Base-by-base conservation (phyloP, 2,888 invertebrate genomes). In the Plagodis dolabraria region DNA sequence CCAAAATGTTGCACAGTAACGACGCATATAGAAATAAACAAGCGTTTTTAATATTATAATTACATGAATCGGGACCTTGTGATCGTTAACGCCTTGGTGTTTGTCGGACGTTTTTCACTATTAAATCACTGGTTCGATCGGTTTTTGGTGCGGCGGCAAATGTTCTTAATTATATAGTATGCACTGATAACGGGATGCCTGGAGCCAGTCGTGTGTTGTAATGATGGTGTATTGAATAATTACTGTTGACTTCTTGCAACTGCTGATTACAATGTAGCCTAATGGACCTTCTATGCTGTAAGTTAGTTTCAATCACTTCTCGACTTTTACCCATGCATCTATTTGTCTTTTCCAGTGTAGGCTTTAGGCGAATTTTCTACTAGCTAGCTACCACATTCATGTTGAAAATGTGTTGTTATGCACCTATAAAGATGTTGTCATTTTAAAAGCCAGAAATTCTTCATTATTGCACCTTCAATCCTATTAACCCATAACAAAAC, bases 11-110 rank as follows among this genome's bases (percentile, higher is more conserved):
- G 63, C 66, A 70, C 65, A 68, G 61, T 70, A 75, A 80, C 75
- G 66, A 68, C 72, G 76, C 71, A 72, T 74, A 75, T 71, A 76
- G 77, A 82, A 80, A 83, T 76, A 78, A 80, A 83, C 75, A 80
- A 79, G 77, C 80, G 75, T 75, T 82, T 81, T 78, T 77, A 77
- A 79, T 75, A 79, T 85, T 75, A 82, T 87, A 86, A 85, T 84
- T 80, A 85, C 77, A 82, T 79, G 76, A 82, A 79, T 67, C 56
- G 60, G 65, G 60, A 67, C 76, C 80, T 79, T 69, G 70, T 70
- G 74, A 76, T 79, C 80, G 76, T 85, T 83, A 85, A 78, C 74
- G 73, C 74, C 66, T 74, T 71, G 66, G 76, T 76, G 74, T 77
- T 73, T 69, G 77, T 71, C 76, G 76, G 77, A 81, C 75, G 82